Evolutionary conservation across 2,113 vertebrate genomes (phyloP), one percentile per base, ranked within the genome.

Genomic region (Epinephelus moara): DNA sequence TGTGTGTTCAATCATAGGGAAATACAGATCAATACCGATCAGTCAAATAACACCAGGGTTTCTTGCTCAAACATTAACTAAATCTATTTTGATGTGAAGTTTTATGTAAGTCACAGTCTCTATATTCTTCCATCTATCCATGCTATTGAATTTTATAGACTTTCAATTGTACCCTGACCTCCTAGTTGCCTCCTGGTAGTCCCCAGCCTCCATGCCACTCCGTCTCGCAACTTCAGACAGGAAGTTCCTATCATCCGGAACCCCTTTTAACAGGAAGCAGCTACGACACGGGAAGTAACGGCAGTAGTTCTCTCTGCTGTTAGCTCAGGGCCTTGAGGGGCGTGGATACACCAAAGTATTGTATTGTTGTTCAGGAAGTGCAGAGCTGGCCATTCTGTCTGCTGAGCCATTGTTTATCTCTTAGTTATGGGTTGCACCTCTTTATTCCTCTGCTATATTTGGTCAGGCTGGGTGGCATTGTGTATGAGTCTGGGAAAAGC

Each of bases 291-390:
- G 94, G 95, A 96, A 95, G 93, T 93, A 90, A 78, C 78, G 2
- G 81, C 68, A 72, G 85, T 68, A 80, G 76, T 73, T 85, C 82
- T 80, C 61, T 72, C 80, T 77, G 42, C 77, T 74, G 67, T 86
- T 88, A 83, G 89, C 66, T 76, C 45, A 42, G 50, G 76, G 66
- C 67, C 69, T 85, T 45, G 45, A 70, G 85, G 89, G 89, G 94
- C 75, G 90, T 86, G 80, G 86, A 84, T 73, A 78, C 33, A 70
- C 82, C 73, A 52, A 14, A 77, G 84, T 71, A 79, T 73, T 92
- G 68, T 90, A 91, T 94, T 94, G 90, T 95, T 92, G 67, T 88
- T 85, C 93, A 93, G 94, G 94, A 96, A 94, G 93, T 93, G 81
- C 85, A 90, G 85, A 87, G 80, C 81, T 66, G 75, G 56, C 77